phyloP scores from a whole-genome alignment of 1,140 invertebrate species.

The Procambarus clarkii region DNA sequence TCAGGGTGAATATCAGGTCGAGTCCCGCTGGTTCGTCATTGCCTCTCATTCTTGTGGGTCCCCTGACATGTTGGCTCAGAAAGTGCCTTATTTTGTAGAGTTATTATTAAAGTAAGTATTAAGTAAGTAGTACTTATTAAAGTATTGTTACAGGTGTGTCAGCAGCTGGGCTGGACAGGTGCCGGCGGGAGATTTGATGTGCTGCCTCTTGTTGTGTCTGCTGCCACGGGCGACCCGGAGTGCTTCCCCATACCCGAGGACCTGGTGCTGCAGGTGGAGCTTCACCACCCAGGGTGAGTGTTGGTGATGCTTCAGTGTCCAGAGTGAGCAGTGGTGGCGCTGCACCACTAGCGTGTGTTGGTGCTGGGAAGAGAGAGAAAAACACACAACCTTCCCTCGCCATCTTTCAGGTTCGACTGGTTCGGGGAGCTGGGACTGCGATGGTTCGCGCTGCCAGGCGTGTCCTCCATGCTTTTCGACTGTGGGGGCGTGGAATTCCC shows the following conservation, averaged over 20 bases:
- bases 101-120: too few relatives aligned
- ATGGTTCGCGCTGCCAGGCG: constrained; percentile 92
- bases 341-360: too few relatives aligned
- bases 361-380: too few relatives aligned
- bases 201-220: constrained; percentile 91
- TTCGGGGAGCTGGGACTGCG: constrained; percentile 88
- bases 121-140: too few relatives aligned
- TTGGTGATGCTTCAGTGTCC: too few relatives aligned
- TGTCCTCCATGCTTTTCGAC: constrained; percentile 93
- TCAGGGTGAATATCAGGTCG: too few relatives aligned
- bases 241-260: constrained; percentile 91
- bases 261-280: constrained; percentile 87
- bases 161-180: constrained; percentile 92
- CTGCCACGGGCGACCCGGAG: constrained; percentile 95
- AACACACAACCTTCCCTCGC: too few relatives aligned
- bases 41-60: too few relatives aligned
- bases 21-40: too few relatives aligned
- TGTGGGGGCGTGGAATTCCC: constrained; percentile 95
- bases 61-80: too few relatives aligned
- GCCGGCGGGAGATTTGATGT: constrained; percentile 88
- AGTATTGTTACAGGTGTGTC: constrained; percentile 82
- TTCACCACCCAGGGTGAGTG: constrained; percentile 93
- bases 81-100: too few relatives aligned
- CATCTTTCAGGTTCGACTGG: constrained; percentile 85
- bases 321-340: too few relatives aligned